A percentile compares a stretch with the other conserved stretches of the same genome.
Conservation (phyloP, 2,797 vertebrate genomes). For the Schizopygopsis pylzovi region DNA sequence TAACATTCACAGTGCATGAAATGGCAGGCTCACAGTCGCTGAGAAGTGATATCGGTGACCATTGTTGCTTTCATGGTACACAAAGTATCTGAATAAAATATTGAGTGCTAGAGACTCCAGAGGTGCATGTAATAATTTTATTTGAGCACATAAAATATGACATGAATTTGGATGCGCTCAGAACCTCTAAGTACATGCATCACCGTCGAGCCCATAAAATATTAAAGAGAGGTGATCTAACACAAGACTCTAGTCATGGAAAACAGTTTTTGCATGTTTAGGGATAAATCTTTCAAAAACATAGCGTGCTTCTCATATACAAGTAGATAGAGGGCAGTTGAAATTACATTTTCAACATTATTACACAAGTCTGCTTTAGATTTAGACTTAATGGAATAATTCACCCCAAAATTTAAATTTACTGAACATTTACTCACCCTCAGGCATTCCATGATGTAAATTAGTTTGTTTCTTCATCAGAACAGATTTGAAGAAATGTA, state of each 20-base stretch:
- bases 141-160: constrained; percentile 47
- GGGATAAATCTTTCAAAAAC: constrained; percentile 8
- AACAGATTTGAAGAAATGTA: neutral
- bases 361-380: neutral
- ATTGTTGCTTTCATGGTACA: constrained; percentile 11
- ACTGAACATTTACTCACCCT: neutral
- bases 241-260: neutral
- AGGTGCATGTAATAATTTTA: constrained; percentile 44
- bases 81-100: constrained; percentile 38
- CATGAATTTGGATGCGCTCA: constrained; percentile 43
- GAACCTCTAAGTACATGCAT: constrained; percentile 50
- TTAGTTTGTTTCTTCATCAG: neutral
- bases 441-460: neutral
- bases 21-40: neutral
- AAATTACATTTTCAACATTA: neutral
- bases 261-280: neutral
- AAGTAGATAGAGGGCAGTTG: neutral
- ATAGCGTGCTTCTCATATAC: neutral
- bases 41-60: neutral
- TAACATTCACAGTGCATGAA: constrained; percentile 6
- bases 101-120: constrained; percentile 38
- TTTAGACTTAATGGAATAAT: neutral
- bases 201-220: constrained; percentile 22
- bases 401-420: neutral
- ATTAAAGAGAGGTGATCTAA: constrained; percentile 23